Percentiles rank a stretch among this genome's conserved stretches.
phyloP scores from a whole-genome alignment of 2,888 invertebrate genomes.

The Eilema depressum region DNA sequence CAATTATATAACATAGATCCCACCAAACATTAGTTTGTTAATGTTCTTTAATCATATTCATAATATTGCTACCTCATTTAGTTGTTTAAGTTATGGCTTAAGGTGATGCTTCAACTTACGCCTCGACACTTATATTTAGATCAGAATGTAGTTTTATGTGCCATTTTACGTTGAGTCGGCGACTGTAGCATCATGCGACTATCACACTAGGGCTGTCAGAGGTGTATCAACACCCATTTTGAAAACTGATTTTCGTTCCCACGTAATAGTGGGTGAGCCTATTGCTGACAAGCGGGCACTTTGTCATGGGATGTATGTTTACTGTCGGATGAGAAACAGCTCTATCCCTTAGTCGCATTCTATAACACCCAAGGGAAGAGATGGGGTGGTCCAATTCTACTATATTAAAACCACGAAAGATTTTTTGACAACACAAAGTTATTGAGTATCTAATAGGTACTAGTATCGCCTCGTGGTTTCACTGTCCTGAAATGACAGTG shows the following conservation, averaged over 20 bases:
- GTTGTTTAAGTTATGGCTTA: slow-evolving; percentile 61
- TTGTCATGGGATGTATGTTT: not conserved
- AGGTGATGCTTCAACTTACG: slow-evolving; percentile 56
- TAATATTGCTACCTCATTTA: slow-evolving; percentile 84
- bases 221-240: no score
- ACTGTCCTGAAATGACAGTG: no score
- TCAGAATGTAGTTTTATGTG: slow-evolving; percentile 47
- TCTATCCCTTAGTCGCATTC: no score
- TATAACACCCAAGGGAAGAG: no score
- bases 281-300: not conserved
- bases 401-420: no score
- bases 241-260: no score
- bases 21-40: slow-evolving; percentile 82
- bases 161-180: slow-evolving; percentile 48
- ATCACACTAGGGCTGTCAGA: no score
- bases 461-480: no score
- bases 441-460: no score
- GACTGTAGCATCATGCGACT: slow-evolving; percentile 16
- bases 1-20: slow-evolving; percentile 76
- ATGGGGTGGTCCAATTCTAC: no score
- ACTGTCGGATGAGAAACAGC: not conserved
- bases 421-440: no score
- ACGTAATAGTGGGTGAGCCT: no score
- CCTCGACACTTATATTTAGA: slow-evolving; percentile 33
- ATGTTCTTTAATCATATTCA: slow-evolving; percentile 76